Conservation (phyloP, 1,140 invertebrate species). For the Tyrophagus putrescentiae region DNA sequence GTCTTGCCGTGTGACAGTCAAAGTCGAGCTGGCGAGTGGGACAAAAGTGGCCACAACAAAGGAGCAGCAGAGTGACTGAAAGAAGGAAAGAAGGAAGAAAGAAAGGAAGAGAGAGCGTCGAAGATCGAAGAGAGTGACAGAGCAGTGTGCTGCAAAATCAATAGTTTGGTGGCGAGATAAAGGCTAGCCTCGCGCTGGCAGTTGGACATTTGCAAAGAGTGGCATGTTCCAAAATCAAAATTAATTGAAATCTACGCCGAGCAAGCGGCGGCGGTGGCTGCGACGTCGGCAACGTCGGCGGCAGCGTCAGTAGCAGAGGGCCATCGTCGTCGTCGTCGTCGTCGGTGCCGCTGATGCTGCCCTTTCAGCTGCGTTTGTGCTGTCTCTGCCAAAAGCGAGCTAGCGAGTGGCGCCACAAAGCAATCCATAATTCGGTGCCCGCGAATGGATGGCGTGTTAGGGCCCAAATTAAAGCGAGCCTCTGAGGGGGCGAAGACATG, state of each 20-base stretch:
- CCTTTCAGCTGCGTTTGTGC: no score
- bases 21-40: not conserved
- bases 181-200: not conserved
- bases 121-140: slow-evolving; percentile 8
- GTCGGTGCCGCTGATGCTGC: no score
- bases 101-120: not conserved
- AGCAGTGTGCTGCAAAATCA: not conserved
- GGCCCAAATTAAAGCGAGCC: not conserved
- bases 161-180: slow-evolving; percentile 10
- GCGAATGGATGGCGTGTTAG: not conserved
- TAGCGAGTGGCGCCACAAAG: slow-evolving; percentile 14
- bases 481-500: not conserved
- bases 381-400: no score
- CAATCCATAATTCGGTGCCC: slow-evolving; percentile 13
- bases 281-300: not conserved
- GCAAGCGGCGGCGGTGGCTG: not conserved
- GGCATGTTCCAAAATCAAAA: slow-evolving; percentile 16
- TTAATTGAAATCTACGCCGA: slow-evolving; percentile 13
- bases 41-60: not conserved
- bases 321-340: no score
- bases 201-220: slow-evolving; percentile 15
- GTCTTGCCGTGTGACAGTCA: not conserved
- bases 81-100: not conserved
- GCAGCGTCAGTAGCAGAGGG: not conserved
- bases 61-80: no score